Conservation (phyloP, 1,140 invertebrate genomes). For the Penaeus chinensis region DNA sequence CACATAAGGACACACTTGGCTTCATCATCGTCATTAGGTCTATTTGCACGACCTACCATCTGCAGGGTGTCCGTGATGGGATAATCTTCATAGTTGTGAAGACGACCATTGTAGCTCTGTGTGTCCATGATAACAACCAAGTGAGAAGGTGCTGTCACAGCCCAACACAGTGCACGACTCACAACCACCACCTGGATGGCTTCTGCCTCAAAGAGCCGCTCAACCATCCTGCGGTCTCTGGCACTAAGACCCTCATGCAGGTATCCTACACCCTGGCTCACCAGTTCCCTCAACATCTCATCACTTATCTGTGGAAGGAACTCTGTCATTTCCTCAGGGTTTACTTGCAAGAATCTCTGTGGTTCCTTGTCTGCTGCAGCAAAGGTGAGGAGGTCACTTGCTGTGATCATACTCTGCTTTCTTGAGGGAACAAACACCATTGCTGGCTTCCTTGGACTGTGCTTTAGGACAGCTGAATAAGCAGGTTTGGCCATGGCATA, state of each 20-base stretch:
- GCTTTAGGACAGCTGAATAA: slow-evolving; percentile 91
- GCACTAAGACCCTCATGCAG: slow-evolving; percentile 92
- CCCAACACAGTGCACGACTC: slow-evolving; percentile 92
- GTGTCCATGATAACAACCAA: slow-evolving; percentile 98
- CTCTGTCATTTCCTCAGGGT: slow-evolving; percentile 85
- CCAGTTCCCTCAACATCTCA: slow-evolving; percentile 71
- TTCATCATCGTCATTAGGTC: slow-evolving; percentile 91
- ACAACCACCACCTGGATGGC: slow-evolving; percentile 94
- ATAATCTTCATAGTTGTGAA: slow-evolving; percentile 94
- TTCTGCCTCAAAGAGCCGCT: slow-evolving; percentile 91
- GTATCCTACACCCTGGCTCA: slow-evolving; percentile 91
- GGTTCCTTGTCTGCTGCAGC: slow-evolving; percentile 88
- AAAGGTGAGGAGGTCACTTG: slow-evolving; percentile 94
- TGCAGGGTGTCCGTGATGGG: slow-evolving; percentile 97
- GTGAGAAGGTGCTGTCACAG: slow-evolving; percentile 87
- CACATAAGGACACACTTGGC: slow-evolving; percentile 97
- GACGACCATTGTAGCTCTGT: slow-evolving; percentile 96
- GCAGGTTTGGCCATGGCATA: slow-evolving; percentile 98
- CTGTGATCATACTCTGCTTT: slow-evolving; percentile 92
- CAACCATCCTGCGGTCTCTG: slow-evolving; percentile 88
- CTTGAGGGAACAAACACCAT: slow-evolving; percentile 97
- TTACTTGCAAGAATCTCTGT: slow-evolving; percentile 88
- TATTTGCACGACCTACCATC: slow-evolving; percentile 94
- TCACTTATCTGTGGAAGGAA: slow-evolving; percentile 89
- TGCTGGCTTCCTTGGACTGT: slow-evolving; percentile 89